Conservation (phyloP, 2,797 vertebrate species). For the Hippopotamyrus pictus region DNA sequence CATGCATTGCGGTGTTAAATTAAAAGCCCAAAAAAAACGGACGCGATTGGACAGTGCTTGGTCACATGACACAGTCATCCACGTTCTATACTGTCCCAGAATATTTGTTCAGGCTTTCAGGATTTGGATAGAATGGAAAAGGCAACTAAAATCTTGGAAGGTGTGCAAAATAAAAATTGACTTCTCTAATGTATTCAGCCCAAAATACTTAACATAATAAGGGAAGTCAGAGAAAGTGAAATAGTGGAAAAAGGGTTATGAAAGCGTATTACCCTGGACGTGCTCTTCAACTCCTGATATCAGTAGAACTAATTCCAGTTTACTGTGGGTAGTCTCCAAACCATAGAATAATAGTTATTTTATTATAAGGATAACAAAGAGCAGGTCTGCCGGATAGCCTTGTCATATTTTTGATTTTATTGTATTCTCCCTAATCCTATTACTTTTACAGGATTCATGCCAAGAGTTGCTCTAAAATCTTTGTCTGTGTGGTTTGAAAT, state of each 20-base stretch:
- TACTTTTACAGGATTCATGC: neutral
- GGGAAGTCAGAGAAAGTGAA: slow-evolving; percentile 47
- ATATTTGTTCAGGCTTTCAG: slow-evolving; percentile 11
- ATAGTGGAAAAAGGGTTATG: slow-evolving; percentile 38
- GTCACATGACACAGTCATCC: neutral
- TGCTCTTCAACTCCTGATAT: neutral
- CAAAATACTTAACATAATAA: slow-evolving; percentile 7
- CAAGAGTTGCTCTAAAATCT: neutral
- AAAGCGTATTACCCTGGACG: slow-evolving; percentile 34
- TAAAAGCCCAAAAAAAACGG: slow-evolving; percentile 36
- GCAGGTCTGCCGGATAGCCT: neutral
- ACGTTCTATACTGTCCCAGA: neutral
- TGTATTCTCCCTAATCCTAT: slow-evolving; percentile 2
- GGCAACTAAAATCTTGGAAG: slow-evolving; percentile 5
- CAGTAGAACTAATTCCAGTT: neutral
- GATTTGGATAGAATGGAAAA: neutral
- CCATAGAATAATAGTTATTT: slow-evolving; percentile 1
- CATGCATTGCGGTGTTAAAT: slow-evolving; percentile 28
- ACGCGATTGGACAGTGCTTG: slow-evolving; percentile 23
- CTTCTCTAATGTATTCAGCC: neutral
- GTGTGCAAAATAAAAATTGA: neutral
- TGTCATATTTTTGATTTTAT: neutral
- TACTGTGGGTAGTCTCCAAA: neutral
- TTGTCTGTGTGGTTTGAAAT: neutral
- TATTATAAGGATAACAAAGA: neutral